A percentile compares a stretch with the other conserved stretches of the same genome.
phyloP scores from a whole-genome alignment of 2,797 vertebrate genomes.

The Poecilia gillii region DNA sequence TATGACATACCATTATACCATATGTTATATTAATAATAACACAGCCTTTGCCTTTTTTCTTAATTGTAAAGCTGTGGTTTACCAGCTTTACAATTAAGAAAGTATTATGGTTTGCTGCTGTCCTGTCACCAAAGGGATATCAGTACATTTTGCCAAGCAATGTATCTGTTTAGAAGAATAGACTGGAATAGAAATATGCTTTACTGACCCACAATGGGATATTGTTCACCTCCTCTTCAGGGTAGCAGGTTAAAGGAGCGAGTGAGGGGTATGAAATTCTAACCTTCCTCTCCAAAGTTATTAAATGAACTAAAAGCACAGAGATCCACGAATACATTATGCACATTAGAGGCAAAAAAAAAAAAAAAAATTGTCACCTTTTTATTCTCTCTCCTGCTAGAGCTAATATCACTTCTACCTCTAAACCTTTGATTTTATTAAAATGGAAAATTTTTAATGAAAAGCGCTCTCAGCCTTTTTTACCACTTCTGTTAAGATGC shows the following conservation, averaged over 20 bases:
- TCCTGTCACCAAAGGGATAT: neutral
- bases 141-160: neutral
- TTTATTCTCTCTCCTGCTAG: neutral
- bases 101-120: neutral
- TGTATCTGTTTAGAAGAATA: neutral
- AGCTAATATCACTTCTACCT: neutral
- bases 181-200: no score
- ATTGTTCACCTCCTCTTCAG: neutral
- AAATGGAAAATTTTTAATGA: neutral
- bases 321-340: neutral
- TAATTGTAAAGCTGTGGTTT: no score
- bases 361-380: neutral
- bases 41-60: neutral
- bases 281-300: neutral
- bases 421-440: neutral
- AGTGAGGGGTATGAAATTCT: neutral
- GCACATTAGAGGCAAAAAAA: neutral
- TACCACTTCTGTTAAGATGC: neutral
- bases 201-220: no score
- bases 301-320: neutral
- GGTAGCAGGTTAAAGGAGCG: neutral
- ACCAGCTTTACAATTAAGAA: no score
- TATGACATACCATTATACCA: neutral
- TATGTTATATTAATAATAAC: neutral
- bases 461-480: conserved; percentile 8